Evolutionary conservation across 2,797 vertebrate species (phyloP).

Genomic region (Falco concolor): DNA sequence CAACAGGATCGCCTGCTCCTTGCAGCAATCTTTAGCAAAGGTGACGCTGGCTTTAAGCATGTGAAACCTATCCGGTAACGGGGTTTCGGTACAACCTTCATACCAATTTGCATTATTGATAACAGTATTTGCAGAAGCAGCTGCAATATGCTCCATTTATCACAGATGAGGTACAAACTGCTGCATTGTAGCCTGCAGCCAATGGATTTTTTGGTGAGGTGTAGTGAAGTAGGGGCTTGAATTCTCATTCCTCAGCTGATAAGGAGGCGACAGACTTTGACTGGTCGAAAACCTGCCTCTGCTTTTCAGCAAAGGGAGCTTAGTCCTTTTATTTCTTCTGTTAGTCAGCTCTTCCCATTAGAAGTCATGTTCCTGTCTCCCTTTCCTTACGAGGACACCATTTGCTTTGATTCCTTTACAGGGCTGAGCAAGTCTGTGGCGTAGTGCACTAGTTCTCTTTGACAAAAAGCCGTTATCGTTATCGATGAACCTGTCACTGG

Average conservation of each 20-base stretch:
- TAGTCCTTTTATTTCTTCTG: neutral
- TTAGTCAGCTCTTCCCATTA: neutral
- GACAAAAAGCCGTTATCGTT: constrained; percentile 35
- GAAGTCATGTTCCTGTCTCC: constrained; percentile 16
- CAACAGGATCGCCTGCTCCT: neutral
- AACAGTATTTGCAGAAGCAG: neutral
- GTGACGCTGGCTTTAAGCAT: neutral
- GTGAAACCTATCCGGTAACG: neutral
- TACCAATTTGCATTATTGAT: neutral
- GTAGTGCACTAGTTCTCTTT: neutral
- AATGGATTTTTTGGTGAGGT: neutral
- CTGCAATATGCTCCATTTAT: neutral
- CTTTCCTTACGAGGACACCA: neutral
- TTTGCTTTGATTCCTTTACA: constrained; percentile 25
- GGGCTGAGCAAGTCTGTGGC: neutral
- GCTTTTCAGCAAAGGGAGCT: neutral
- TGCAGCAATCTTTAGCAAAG: neutral
- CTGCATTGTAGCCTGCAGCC: neutral
- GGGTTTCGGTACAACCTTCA: neutral
- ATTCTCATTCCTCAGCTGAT: neutral
- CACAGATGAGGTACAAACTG: neutral
- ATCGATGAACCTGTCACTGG: constrained; percentile 42
- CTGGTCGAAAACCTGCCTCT: neutral
- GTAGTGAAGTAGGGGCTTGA: neutral
- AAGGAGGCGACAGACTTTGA: neutral